Evolutionary conservation across 1,140 invertebrate species (phyloP), one percentile per base, ranked within the genome.

Genomic region (Argopecten irradians): DNA sequence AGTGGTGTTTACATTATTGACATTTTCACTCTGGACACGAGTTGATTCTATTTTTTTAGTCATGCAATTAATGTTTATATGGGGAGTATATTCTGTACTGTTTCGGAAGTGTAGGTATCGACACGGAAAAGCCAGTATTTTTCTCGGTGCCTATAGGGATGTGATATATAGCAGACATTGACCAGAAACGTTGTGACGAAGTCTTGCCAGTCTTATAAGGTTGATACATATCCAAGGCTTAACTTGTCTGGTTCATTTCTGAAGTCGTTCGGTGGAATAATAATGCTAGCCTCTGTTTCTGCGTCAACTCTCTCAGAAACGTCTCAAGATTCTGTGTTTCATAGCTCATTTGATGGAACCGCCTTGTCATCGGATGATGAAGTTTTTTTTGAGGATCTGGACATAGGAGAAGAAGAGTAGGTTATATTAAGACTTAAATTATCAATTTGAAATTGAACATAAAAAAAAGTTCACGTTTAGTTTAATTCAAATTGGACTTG

Each of bases 361-460:
- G 43, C 43, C 3, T 46, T 19, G 8, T 71, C 55, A 71, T 71
- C 55, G 8, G 55, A 71, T 71, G 55, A 71, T n/a, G 55, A 71
- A 71, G 55, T 71, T 22, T 71, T 71, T 71, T 71, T 71, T 71
- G 55, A 71, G 55, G 55, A 71, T 11, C 55, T 71, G n/a, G 55
- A 71, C 28, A 71, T 71, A 5, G 55, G 55, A 71, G 55, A 71
- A 28, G 55, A 71, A 71, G 55, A 71, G 55, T 71, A 71, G n/a
- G 55, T 71, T 28, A 22, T 46, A 19, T 22, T 8, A 16, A 46
- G n/a, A n/a, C n/a, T n/a, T n/a, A n/a, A n/a, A n/a, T n/a, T n/a
- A n/a, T n/a, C n/a, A n/a, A n/a, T n/a, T n/a, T n/a, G n/a, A n/a
- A n/a, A n/a, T n/a, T n/a, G n/a, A n/a, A n/a, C n/a, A n/a, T n/a